phyloP scores from a whole-genome alignment of 2,888 invertebrate genomes.

The Drosophila longiperda region DNA sequence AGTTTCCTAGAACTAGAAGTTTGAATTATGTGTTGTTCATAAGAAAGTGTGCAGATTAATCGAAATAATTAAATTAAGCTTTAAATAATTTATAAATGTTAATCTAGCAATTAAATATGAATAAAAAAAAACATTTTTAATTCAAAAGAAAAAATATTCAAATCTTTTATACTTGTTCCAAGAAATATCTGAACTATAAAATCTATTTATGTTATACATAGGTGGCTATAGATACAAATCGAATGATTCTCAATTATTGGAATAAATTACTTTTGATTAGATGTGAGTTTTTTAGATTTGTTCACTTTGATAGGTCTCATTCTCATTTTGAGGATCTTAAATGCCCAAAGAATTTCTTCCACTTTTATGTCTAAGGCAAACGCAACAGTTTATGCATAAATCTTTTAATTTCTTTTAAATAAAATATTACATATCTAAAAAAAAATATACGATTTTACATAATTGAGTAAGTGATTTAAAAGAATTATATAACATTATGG shows the following conservation, averaged over 20 bases:
- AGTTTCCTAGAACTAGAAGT: constrained; percentile 51
- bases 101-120: constrained; percentile 54
- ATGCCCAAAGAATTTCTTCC: background rate
- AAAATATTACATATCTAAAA: background rate
- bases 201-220: background rate
- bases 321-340: background rate
- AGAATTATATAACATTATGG: background rate
- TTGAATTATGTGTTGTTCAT: constrained; percentile 14
- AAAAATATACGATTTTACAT: background rate
- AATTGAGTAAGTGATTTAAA: background rate
- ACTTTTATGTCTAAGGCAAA: background rate
- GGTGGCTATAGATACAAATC: background rate
- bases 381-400: background rate
- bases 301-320: background rate
- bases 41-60: constrained; percentile 9
- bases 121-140: constrained; percentile 38
- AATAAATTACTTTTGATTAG: background rate
- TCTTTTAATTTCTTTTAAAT: background rate
- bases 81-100: constrained; percentile 78
- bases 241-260: background rate
- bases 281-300: background rate
- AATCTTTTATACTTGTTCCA: background rate
- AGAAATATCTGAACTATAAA: background rate
- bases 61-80: constrained; percentile 66
- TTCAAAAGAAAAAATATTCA: constrained; percentile 8